Evolutionary conservation across 1,140 invertebrate species (phyloP).

Genomic region (Acromyrmex echinatior): DNA sequence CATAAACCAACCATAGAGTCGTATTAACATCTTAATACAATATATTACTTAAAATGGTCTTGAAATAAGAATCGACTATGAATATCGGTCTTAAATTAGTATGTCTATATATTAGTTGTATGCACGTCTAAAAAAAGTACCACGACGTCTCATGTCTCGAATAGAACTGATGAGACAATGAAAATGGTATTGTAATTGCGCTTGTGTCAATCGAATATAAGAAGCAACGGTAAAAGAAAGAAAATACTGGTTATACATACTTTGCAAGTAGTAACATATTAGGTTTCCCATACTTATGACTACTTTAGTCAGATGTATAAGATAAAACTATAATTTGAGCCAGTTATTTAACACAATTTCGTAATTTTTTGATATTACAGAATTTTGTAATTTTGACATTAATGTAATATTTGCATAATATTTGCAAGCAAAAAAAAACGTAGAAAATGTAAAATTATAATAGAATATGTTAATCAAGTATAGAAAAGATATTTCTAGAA

Average conservation of each 20-base stretch:
- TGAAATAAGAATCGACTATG: too few relatives aligned
- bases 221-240: neutral
- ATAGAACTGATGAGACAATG: neutral
- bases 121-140: neutral
- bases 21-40: too few relatives aligned
- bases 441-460: neutral
- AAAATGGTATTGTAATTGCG: constrained; percentile 22
- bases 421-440: neutral
- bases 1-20: too few relatives aligned
- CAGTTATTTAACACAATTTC: constrained; percentile 14
- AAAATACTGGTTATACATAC: neutral
- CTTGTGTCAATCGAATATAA: constrained; percentile 38
- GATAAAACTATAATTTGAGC: neutral
- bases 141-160: neutral
- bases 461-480: neutral
- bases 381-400: constrained; percentile 1
- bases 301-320: neutral
- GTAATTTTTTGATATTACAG: neutral
- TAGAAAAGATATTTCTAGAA: neutral
- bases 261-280: neutral
- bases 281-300: neutral
- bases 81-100: neutral
- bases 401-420: neutral
- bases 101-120: neutral
- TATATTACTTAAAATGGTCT: too few relatives aligned